phyloP scores from a whole-genome alignment of 2,797 vertebrate species.

The Halcyon leucocephala region DNA sequence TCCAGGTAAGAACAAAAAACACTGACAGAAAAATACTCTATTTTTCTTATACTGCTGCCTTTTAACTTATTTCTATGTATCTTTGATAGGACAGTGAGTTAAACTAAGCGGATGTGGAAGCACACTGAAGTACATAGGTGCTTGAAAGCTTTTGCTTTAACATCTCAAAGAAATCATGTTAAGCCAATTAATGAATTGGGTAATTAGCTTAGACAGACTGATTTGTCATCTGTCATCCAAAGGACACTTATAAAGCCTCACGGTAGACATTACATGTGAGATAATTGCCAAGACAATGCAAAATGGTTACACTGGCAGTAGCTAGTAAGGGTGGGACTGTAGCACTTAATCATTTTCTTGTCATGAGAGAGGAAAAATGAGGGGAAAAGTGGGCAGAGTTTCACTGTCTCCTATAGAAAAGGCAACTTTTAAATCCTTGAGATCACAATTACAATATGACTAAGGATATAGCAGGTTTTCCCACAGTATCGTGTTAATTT shows the following conservation, averaged over 20 bases:
- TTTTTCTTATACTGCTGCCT: background rate
- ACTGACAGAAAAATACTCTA: background rate
- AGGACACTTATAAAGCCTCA: background rate
- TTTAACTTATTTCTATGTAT: background rate
- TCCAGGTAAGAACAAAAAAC: conserved; percentile 83
- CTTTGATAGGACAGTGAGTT: background rate
- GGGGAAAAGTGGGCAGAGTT: background rate
- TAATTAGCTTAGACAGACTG: background rate
- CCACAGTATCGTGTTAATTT: accelerated
- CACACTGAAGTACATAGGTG: background rate
- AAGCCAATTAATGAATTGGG: background rate
- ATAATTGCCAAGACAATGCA: background rate
- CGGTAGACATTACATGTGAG: background rate
- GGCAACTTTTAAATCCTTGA: background rate
- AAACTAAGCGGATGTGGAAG: background rate
- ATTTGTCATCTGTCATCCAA: background rate
- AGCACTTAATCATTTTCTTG: background rate
- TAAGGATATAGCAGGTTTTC: background rate
- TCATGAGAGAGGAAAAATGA: background rate
- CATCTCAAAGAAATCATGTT: accelerated
- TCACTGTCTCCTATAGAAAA: background rate
- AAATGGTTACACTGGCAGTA: background rate
- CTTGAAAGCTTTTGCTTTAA: background rate
- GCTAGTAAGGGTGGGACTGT: background rate
- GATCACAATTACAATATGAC: background rate